A percentile compares a stretch with the other conserved stretches of the same genome.
Evolutionary conservation across 2,797 vertebrate species (phyloP).

Genomic region (Anableps anableps): DNA sequence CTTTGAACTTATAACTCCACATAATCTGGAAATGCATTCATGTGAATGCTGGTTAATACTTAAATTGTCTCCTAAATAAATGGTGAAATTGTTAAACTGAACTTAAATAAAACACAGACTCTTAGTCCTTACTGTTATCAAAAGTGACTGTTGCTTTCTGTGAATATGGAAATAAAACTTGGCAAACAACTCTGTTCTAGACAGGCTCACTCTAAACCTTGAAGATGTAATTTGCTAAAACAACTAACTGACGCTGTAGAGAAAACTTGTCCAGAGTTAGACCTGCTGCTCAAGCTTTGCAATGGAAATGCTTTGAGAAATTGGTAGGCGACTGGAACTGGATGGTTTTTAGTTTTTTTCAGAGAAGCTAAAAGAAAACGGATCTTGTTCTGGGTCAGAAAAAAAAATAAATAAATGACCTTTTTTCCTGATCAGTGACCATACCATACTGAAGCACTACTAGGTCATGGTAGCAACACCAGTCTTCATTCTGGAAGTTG

Average conservation of each 20-base stretch:
- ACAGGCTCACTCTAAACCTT: background rate
- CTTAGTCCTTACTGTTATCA: background rate
- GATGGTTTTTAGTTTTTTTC: background rate
- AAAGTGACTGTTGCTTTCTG: background rate
- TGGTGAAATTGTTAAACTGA: background rate
- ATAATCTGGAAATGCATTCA: background rate
- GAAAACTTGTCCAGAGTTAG: background rate
- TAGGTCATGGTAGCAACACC: background rate
- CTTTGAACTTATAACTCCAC: background rate
- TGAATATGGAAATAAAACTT: background rate
- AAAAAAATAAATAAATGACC: background rate
- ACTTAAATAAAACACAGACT: background rate
- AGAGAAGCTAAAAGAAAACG: background rate
- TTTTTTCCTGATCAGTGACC: background rate
- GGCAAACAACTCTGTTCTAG: background rate
- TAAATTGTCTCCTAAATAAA: slow-evolving; percentile 3
- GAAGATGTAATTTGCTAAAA: background rate
- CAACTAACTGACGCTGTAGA: background rate
- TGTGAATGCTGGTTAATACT: background rate
- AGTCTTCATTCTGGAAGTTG: background rate
- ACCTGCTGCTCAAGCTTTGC: background rate
- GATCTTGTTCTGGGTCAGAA: background rate
- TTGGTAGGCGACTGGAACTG: background rate
- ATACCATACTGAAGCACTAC: background rate
- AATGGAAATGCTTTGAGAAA: background rate